Evolutionary conservation across 2,888 invertebrate species (phyloP), one percentile per base, ranked within the genome.

Genomic region (Lycaena phlaeas): DNA sequence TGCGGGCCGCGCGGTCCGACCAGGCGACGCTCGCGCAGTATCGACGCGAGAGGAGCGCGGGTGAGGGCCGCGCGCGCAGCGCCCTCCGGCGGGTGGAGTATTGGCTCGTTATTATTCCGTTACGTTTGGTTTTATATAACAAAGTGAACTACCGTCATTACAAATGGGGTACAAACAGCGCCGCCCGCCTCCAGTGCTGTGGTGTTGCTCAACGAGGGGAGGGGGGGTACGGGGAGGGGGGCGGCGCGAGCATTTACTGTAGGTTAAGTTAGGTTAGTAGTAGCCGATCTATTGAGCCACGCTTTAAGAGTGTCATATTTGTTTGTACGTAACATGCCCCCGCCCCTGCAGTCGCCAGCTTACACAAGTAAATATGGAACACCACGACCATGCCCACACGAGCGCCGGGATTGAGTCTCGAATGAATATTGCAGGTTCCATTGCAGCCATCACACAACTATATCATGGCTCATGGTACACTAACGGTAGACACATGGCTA

Each of bases 221-320:
- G 26, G 26, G 14, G 9, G 17, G 14, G n/a, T n/a, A n/a, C n/a
- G n/a, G n/a, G 30, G 29, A 14, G 17, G 36, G 7, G 6, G 36
- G 30, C 36, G 49, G 30, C 46, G 43, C 44, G 41, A 46, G 56
- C 54, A 53, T 54, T 53, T 53, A 52, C 45, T 29, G 36, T 50
- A 45, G 45, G 29, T 29, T 46, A n/a, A 50, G 34, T 14, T n/a
- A 40, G 42, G 40, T 38, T 42, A 39, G 34, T 29, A 41, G 31
- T 48, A 51, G 51, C 53, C 46, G 53, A 52, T 36, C 52, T 47
- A 49, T 49, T 44, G 43, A 48, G 68, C 58, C 68, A 62, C 70
- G 65, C 61, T 68, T 64, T 61, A 58, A 60, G 52, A 67, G 71
- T 72, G 74, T 73, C 73, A 72, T 73, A 70, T 64, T 48, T 52